Conservation (phyloP, 2,113 vertebrate species). For the Limanda limanda region DNA sequence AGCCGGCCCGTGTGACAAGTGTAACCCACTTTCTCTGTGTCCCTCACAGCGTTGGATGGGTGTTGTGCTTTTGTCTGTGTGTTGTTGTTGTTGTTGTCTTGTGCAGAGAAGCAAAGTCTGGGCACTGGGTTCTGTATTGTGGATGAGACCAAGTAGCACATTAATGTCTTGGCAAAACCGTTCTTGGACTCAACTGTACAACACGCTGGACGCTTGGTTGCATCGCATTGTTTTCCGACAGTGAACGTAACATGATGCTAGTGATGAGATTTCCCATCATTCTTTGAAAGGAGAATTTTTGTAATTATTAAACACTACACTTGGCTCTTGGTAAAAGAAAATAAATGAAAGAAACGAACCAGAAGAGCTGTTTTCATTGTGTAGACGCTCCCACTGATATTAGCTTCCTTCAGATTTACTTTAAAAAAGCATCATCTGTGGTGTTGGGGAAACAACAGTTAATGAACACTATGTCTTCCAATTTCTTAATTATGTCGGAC, state of each 20-base stretch:
- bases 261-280: slow-evolving; percentile 5
- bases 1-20: not conserved
- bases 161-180: slow-evolving; percentile 38
- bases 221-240: not conserved
- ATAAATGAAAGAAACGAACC: not conserved
- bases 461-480: too few relatives aligned
- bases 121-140: slow-evolving; percentile 24
- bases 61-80: too few relatives aligned
- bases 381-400: not conserved
- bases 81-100: not conserved
- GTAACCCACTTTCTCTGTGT: slow-evolving; percentile 18
- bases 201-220: slow-evolving; percentile 20
- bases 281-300: slow-evolving; percentile 1
- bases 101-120: slow-evolving; percentile 20
- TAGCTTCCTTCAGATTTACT: too few relatives aligned
- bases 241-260: slow-evolving; percentile 18
- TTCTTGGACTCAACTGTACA: slow-evolving; percentile 15
- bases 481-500: too few relatives aligned
- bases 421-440: too few relatives aligned
- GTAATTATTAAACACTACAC: not conserved
- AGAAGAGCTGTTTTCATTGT: not conserved
- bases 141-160: slow-evolving; percentile 5
- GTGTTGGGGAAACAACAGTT: too few relatives aligned
- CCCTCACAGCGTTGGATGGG: too few relatives aligned
- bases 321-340: not conserved